phyloP scores from a whole-genome alignment of 2,888 invertebrate species.

The Tromatobia lineatoria region DNA sequence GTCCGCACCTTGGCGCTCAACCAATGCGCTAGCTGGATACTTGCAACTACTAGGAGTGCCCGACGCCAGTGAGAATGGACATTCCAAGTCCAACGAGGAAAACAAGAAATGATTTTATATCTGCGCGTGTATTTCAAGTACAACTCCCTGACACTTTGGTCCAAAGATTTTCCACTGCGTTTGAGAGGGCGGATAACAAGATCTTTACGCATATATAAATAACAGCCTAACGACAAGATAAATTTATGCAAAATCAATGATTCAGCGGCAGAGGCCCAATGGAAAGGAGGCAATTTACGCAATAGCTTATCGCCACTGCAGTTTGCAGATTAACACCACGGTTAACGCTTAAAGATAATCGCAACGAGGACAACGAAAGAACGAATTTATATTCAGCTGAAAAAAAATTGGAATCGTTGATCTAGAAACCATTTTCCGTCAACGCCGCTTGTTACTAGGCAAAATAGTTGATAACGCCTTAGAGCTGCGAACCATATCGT shows the following conservation, averaged over 20 bases:
- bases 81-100: slow-evolving; percentile 70
- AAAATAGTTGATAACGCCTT: slow-evolving; percentile 56
- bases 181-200: slow-evolving; percentile 26
- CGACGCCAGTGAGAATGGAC: slow-evolving; percentile 75
- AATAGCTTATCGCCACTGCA: slow-evolving; percentile 56
- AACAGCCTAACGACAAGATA: slow-evolving; percentile 44
- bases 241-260: slow-evolving; percentile 53
- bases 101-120: slow-evolving; percentile 33
- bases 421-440: slow-evolving; percentile 51
- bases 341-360: slow-evolving; percentile 44
- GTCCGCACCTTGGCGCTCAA: slow-evolving; percentile 40
- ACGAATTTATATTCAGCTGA: slow-evolving; percentile 9
- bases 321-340: slow-evolving; percentile 38
- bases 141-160: slow-evolving; percentile 26
- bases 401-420: slow-evolving; percentile 24
- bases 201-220: slow-evolving; percentile 60
- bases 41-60: slow-evolving; percentile 75
- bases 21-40: slow-evolving; percentile 17
- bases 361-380: slow-evolving; percentile 59
- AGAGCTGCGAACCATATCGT: slow-evolving; percentile 12
- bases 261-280: slow-evolving; percentile 21
- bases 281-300: slow-evolving; percentile 36
- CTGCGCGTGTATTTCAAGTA: slow-evolving; percentile 51
- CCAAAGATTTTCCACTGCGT: slow-evolving; percentile 15
- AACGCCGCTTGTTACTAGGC: slow-evolving; percentile 22